phyloP scores from a whole-genome alignment of 2,888 invertebrate genomes.

The Erynnis tages region DNA sequence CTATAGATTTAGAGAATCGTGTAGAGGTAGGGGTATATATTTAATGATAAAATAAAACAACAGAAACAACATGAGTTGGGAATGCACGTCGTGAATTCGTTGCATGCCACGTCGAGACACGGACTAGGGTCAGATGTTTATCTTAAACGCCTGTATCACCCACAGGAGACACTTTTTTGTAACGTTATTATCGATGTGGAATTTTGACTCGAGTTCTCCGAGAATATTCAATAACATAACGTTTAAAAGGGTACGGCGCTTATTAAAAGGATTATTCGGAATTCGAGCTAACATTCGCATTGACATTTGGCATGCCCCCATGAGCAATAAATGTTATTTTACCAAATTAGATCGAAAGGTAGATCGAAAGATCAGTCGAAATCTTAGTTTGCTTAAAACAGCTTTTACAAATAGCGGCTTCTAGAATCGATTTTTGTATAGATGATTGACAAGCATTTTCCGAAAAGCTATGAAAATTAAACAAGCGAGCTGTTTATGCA shows the following conservation, averaged over 20 bases:
- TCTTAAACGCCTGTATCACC: slow-evolving; percentile 81
- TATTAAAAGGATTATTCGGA: not conserved
- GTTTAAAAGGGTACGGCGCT: slow-evolving; percentile 8
- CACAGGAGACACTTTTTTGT: slow-evolving; percentile 78
- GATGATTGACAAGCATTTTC: too few species aligned
- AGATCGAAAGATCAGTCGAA: too few species aligned
- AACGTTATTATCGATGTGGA: slow-evolving; percentile 68
- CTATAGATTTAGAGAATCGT: slow-evolving; percentile 29
- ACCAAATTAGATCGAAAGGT: too few species aligned
- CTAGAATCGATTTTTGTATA: too few species aligned
- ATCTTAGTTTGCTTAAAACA: too few species aligned
- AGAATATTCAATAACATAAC: slow-evolving; percentile 14
- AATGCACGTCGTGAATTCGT: slow-evolving; percentile 75
- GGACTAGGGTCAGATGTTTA: slow-evolving; percentile 75
- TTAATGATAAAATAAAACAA: slow-evolving; percentile 53
- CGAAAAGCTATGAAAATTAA: too few species aligned
- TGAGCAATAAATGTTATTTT: too few species aligned
- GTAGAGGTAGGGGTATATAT: slow-evolving; percentile 34
- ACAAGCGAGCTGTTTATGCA: too few species aligned
- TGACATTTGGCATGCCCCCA: not conserved
- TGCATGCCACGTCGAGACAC: slow-evolving; percentile 66
- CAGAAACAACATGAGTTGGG: slow-evolving; percentile 50
- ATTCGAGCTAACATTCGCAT: not conserved
- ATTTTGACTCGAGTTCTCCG: slow-evolving; percentile 51
- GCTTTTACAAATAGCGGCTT: too few species aligned